phyloP scores from a whole-genome alignment of 2,113 vertebrate genomes.

The Cinclus cinclus region DNA sequence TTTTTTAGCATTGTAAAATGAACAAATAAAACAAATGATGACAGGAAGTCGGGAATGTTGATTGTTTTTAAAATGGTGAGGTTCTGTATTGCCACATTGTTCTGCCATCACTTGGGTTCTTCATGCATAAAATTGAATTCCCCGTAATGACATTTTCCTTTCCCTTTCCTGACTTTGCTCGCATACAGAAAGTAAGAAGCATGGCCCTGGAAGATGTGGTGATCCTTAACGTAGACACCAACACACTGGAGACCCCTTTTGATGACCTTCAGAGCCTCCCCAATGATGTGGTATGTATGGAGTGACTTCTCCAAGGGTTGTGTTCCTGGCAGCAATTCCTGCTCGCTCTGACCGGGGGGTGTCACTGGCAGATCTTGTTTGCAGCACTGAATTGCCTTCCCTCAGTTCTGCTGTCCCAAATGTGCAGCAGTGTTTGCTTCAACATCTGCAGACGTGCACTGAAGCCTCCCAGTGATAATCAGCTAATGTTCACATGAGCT shows the following conservation, averaged over 20 bases:
- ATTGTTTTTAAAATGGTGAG: not conserved
- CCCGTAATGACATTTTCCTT: not conserved
- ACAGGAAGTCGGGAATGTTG: not conserved
- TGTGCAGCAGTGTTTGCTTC: not conserved
- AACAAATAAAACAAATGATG: not conserved
- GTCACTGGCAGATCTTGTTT: fast-evolving
- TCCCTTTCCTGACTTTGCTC: not conserved
- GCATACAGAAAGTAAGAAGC: conserved; percentile 85
- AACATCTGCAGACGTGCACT: not conserved
- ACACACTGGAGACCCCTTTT: conserved; percentile 93
- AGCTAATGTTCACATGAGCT: not conserved
- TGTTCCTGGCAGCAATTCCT: not conserved
- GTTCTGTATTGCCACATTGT: not conserved
- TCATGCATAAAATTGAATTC: not conserved
- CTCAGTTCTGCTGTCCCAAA: not conserved
- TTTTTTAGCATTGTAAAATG: not conserved
- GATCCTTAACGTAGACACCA: conserved; percentile 96
- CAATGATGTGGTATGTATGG: conserved; percentile 88
- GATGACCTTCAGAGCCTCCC: conserved; percentile 95
- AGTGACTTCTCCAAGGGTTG: not conserved
- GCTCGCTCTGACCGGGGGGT: not conserved
- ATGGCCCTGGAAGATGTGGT: conserved; percentile 88
- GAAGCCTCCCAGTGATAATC: not conserved
- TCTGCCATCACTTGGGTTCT: not conserved
- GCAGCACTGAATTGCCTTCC: not conserved